Percentiles rank a stretch among this genome's conserved stretches.
Evolutionary conservation across 2,888 invertebrate genomes (phyloP).

Genomic region (Aplocera efformata): DNA sequence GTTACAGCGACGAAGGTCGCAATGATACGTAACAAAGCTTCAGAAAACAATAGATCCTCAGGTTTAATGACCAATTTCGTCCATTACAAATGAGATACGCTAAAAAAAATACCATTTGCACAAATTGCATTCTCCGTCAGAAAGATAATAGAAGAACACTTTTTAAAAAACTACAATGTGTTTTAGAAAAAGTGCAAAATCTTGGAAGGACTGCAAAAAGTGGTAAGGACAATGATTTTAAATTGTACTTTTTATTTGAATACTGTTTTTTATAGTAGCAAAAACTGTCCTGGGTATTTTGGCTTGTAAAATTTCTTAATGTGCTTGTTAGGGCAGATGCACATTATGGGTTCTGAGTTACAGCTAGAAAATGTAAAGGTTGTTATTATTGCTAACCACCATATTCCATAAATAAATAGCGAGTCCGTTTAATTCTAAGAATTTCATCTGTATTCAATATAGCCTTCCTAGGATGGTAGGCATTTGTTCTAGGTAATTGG

Average conservation of each 20-base stretch:
- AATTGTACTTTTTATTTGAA: constrained; percentile 26
- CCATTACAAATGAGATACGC: constrained; percentile 42
- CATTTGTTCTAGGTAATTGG: constrained; percentile 29
- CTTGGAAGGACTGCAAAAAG: constrained; percentile 38
- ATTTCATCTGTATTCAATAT: constrained; percentile 20
- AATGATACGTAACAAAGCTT: constrained; percentile 35
- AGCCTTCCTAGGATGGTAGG: constrained; percentile 15
- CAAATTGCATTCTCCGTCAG: constrained; percentile 57
- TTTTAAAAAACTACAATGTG: constrained; percentile 37
- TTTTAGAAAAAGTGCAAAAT: constrained; percentile 49
- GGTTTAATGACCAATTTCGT: constrained; percentile 51
- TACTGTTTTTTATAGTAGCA: constrained; percentile 14
- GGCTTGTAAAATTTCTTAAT: constrained; percentile 19
- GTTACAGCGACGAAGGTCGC: constrained; percentile 37
- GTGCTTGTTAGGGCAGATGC: constrained; percentile 7
- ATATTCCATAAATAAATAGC: constrained; percentile 9
- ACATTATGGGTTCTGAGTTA: constrained; percentile 6
- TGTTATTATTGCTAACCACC: constrained; percentile 5
- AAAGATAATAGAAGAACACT: constrained; percentile 41
- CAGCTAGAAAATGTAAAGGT: constrained; percentile 6
- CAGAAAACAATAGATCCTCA: constrained; percentile 40
- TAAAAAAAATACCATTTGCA: constrained; percentile 67
- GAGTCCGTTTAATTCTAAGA: constrained; percentile 18
- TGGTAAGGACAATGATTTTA: constrained; percentile 22
- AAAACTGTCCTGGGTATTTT: constrained; percentile 16